phyloP scores from a whole-genome alignment of 1,140 invertebrate species.

The Agraylea sexmaculata region DNA sequence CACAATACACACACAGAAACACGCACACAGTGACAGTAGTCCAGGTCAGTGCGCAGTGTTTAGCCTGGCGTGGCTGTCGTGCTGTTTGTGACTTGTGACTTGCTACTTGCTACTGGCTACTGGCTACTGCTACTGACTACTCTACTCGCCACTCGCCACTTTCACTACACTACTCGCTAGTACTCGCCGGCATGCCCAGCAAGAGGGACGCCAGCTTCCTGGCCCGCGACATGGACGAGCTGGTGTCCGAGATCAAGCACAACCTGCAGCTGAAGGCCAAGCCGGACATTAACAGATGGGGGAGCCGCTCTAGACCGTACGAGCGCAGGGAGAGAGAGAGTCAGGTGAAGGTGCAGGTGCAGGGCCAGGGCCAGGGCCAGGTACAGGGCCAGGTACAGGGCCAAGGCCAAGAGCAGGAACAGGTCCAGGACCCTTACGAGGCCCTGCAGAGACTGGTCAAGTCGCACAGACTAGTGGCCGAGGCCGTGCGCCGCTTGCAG shows the following conservation, averaged over 20 bases:
- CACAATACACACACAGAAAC: too few species aligned
- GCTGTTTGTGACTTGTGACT: too few species aligned
- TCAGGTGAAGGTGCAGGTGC: slow-evolving; percentile 47
- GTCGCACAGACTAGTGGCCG: slow-evolving; percentile 56
- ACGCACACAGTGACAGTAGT: too few species aligned
- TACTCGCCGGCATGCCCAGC: slow-evolving; percentile 10
- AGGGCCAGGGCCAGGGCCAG: slow-evolving; percentile 26
- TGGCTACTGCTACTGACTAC: too few species aligned
- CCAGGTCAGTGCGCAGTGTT: too few species aligned
- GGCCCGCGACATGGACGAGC: slow-evolving; percentile 45
- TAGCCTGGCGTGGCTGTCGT: too few species aligned
- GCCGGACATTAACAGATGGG: too few species aligned
- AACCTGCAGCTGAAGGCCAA: slow-evolving; percentile 46
- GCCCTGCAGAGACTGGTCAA: slow-evolving; percentile 49
- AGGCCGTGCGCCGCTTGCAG: slow-evolving; percentile 54
- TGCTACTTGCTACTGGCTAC: too few species aligned
- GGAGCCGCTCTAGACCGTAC: slow-evolving; percentile 26
- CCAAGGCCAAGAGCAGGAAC: slow-evolving; percentile 22
- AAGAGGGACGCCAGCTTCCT: slow-evolving; percentile 19
- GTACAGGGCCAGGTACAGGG: slow-evolving; percentile 24
- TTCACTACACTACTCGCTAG: too few species aligned
- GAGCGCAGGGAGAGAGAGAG: slow-evolving; percentile 36
- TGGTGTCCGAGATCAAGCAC: slow-evolving; percentile 58
- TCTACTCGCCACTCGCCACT: too few species aligned
- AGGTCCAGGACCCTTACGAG: slow-evolving; percentile 51